Conservation (phyloP, 2,113 vertebrate species). For the Lepus europaeus region DNA sequence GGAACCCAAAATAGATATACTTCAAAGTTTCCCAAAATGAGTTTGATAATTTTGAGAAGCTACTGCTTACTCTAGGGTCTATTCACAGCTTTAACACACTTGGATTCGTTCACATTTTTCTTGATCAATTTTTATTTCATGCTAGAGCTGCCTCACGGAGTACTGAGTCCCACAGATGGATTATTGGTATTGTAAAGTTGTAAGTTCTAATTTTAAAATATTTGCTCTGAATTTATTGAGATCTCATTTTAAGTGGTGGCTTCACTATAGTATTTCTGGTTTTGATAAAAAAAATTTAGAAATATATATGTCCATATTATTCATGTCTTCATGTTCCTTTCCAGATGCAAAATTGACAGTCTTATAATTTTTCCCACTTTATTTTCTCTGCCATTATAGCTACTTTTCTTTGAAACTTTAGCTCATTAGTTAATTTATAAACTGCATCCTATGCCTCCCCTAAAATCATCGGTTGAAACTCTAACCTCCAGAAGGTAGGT, state of each 20-base stretch:
- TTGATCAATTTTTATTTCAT: constrained; percentile 11
- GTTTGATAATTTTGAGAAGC: not conserved
- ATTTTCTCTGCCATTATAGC: not conserved
- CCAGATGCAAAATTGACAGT: not conserved
- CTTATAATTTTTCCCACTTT: not conserved
- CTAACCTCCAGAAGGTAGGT: not conserved
- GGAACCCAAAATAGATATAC: not conserved
- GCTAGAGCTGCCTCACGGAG: not conserved
- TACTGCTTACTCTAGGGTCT: not conserved
- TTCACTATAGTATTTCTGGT: not conserved
- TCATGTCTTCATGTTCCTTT: not conserved
- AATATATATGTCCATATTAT: not conserved
- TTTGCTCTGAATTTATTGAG: not conserved
- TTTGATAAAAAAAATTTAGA: not conserved
- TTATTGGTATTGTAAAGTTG: not conserved
- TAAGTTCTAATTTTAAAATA: not conserved
- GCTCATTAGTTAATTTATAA: not conserved
- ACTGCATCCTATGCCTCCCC: not conserved
- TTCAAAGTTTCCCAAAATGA: not conserved
- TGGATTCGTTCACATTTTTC: not conserved
- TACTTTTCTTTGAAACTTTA: not conserved
- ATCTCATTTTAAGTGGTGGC: not conserved
- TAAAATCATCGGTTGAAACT: not conserved
- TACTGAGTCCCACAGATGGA: not conserved
- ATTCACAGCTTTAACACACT: not conserved